A percentile compares a stretch with the other conserved stretches of the same genome.
phyloP scores from a whole-genome alignment of 1,140 invertebrate species.

The Phymorhynchus buccinoides region DNA sequence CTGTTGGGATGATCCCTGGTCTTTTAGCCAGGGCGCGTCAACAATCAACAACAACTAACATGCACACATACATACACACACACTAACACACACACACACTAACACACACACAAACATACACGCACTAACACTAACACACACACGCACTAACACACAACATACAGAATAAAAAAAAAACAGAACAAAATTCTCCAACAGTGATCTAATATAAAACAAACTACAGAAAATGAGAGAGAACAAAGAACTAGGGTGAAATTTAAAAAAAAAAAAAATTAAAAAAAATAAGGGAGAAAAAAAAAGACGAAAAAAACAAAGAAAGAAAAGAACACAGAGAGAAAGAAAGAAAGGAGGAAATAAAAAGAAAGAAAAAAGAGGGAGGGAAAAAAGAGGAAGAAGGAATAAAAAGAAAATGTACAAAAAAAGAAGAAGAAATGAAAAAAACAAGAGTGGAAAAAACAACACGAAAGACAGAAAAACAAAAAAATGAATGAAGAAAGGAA shows the following conservation, averaged over 20 bases:
- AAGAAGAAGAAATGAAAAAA: conserved; percentile 9
- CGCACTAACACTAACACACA: no score
- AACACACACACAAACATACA: no score
- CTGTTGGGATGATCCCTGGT: no score
- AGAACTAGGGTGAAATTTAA: background rate
- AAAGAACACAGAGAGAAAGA: background rate
- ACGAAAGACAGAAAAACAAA: background rate
- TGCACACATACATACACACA: no score
- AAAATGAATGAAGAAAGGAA: background rate
- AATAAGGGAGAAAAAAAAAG: background rate
- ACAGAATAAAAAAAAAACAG: no score
- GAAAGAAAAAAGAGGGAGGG: background rate
- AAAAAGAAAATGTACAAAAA: background rate
- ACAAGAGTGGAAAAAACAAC: background rate
- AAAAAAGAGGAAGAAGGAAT: background rate
- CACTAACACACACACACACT: no score
- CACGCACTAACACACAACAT: no score
- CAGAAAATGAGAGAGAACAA: background rate
- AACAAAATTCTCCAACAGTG: no score
- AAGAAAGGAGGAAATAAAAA: background rate
- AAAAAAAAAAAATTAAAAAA: background rate
- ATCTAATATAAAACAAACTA: no score
- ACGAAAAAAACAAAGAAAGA: background rate
- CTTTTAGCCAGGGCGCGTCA: no score
- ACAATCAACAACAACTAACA: no score